Percentiles rank a stretch among this genome's conserved stretches.
Conservation (phyloP, 37 sponge, comb jelly and placozoan genomes). For the Ephydatia muelleri region DNA sequence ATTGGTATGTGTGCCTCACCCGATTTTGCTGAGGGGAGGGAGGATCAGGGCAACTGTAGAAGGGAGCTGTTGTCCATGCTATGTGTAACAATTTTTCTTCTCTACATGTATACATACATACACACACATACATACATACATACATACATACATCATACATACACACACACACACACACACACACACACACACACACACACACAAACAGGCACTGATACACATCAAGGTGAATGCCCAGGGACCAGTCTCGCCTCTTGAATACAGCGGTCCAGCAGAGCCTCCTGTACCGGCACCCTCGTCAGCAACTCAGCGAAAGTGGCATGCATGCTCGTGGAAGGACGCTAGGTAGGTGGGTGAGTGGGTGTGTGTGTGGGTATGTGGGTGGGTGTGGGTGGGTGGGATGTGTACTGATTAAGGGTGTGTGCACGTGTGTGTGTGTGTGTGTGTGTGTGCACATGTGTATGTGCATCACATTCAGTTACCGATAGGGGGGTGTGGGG, state of each 20-base stretch:
- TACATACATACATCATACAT: too few species aligned
- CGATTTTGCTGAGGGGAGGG: too few species aligned
- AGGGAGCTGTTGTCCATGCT: too few species aligned
- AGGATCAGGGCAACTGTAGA: too few species aligned
- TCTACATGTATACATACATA: too few species aligned
- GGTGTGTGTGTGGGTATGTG: conserved; percentile 7
- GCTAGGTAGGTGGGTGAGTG: not conserved
- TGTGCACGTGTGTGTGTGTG: conserved; percentile 16
- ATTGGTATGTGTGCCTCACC: too few species aligned
- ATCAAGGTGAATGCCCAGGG: not conserved
- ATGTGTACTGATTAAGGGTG: not conserved
- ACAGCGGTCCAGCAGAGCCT: not conserved
- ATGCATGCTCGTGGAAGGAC: conserved; percentile 10
- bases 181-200: conserved; percentile 31
- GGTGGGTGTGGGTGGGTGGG: conserved; percentile 14
- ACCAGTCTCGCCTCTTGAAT: not conserved
- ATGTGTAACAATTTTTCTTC: too few species aligned
- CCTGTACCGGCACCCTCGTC: not conserved
- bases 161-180: conserved; percentile 27
- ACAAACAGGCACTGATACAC: conserved; percentile 2
- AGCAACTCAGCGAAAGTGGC: not conserved
- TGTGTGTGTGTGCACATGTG: too few species aligned
- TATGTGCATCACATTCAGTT: too few species aligned
- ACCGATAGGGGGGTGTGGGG: too few species aligned
- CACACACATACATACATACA: too few species aligned